Percentiles rank a stretch among this genome's conserved stretches.
Conservation (phyloP, 2,113 vertebrate genomes). For the Tauraco erythrolophus region DNA sequence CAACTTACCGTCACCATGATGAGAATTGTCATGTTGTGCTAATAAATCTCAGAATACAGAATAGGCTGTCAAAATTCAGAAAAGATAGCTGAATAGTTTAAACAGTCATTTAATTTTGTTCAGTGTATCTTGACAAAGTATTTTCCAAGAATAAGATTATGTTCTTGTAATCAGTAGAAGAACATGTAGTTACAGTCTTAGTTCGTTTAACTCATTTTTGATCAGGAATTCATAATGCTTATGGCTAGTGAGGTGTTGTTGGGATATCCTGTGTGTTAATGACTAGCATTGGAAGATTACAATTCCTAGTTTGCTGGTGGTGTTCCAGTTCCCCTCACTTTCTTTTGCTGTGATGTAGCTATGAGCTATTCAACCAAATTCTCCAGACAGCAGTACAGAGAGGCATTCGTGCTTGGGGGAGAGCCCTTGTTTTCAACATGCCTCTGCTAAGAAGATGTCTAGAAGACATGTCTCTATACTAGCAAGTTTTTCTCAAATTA, state of each 20-base stretch:
- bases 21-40: background rate
- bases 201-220: background rate
- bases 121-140: background rate
- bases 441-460: background rate
- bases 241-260: background rate
- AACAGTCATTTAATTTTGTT: background rate
- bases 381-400: background rate
- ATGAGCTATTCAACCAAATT: background rate
- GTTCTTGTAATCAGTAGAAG: background rate
- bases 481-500: constrained; percentile 8
- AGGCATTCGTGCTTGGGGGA: background rate
- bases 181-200: background rate
- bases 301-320: background rate
- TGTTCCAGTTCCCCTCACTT: background rate
- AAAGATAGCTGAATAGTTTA: background rate
- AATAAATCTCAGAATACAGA: background rate
- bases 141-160: background rate
- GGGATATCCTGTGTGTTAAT: background rate
- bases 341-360: background rate
- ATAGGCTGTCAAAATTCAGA: background rate
- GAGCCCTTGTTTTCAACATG: background rate
- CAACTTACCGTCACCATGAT: background rate
- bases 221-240: background rate
- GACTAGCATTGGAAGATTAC: background rate
- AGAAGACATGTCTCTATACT: background rate